phyloP scores from a whole-genome alignment of 2,888 invertebrate species.

The Drosophila anceps region DNA sequence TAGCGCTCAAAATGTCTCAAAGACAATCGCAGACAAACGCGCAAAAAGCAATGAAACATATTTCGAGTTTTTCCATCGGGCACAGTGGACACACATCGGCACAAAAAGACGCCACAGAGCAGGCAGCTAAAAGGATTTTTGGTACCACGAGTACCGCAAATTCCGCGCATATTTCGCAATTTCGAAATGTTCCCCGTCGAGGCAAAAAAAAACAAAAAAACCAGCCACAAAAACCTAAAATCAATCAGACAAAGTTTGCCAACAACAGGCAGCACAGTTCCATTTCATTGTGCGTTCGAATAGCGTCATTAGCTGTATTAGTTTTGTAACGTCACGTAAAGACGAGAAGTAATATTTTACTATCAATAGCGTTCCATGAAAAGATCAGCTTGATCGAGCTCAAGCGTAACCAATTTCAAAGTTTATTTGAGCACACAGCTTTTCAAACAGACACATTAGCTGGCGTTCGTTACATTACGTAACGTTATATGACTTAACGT shows the following conservation, averaged over 20 bases:
- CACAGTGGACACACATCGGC: background rate
- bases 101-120: constrained; percentile 46
- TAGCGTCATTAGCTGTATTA: constrained; percentile 36
- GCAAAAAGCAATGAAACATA: constrained; percentile 61
- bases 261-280: background rate
- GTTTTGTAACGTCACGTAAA: constrained; percentile 1
- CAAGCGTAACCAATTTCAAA: too few relatives aligned
- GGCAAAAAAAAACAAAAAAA: too few relatives aligned
- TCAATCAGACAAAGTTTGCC: constrained; percentile 46
- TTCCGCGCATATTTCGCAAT: constrained; percentile 75
- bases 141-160: constrained; percentile 69
- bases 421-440: too few relatives aligned
- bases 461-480: too few relatives aligned
- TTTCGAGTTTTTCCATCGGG: constrained; percentile 53
- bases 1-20: constrained; percentile 28
- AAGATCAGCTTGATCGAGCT: too few relatives aligned
- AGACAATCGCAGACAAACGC: constrained; percentile 45
- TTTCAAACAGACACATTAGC: too few relatives aligned
- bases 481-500: too few relatives aligned
- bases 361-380: too few relatives aligned
- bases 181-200: constrained; percentile 44
- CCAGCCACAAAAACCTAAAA: constrained; percentile 22
- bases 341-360: background rate
- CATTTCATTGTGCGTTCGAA: constrained; percentile 24
- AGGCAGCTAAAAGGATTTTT: constrained; percentile 48